Conservation (phyloP, 2,113 vertebrate genomes). For the Passer montanus region DNA sequence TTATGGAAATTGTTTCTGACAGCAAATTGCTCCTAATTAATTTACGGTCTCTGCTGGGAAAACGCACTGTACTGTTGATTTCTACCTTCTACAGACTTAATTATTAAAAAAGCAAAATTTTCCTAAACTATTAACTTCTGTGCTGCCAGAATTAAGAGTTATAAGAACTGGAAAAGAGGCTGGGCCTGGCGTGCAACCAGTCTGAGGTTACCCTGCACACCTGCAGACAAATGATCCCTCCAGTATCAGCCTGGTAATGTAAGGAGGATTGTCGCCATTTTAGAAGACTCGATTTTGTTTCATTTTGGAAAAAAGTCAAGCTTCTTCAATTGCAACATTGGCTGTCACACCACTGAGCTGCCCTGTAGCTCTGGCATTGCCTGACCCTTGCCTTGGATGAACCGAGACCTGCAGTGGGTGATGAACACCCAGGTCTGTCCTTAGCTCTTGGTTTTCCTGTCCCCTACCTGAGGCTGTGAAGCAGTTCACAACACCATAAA, state of each 20-base stretch:
- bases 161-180: background rate
- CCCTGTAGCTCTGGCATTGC: background rate
- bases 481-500: background rate
- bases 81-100: conserved; percentile 79
- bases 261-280: conserved; percentile 8
- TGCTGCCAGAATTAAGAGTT: conserved; percentile 60
- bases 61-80: conserved; percentile 79
- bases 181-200: background rate
- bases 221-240: background rate
- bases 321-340: background rate
- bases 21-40: conserved; percentile 83
- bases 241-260: background rate
- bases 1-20: conserved; percentile 84
- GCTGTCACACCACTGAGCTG: background rate
- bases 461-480: background rate
- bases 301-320: conserved; percentile 38
- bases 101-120: conserved; percentile 73
- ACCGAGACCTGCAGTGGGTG: background rate
- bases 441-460: background rate
- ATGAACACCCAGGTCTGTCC: background rate
- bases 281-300: conserved; percentile 20
- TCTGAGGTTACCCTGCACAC: background rate
- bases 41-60: conserved; percentile 81
- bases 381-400: background rate
- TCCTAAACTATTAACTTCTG: conserved; percentile 75